Base-by-base conservation (phyloP, 2,797 vertebrate species). In the Zenarchopterus dispar region DNA sequence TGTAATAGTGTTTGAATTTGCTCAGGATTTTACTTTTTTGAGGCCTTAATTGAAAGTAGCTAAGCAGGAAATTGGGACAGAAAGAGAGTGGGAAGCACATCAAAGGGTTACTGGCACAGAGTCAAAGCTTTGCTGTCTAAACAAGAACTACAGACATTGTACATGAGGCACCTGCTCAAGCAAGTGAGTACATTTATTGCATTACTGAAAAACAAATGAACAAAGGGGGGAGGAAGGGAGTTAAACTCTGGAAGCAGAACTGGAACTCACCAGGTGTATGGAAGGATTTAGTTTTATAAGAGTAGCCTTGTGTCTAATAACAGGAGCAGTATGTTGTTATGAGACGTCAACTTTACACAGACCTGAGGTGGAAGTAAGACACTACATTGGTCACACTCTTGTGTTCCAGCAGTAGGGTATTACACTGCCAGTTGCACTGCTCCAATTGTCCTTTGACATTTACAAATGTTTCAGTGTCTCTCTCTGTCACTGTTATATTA, bases 271-370 rank as follows among this genome's bases (percentile, higher is more conserved):
- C 33, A 10, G 9, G 33, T 36, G 10, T 8, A 36, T 36, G 10
- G 8, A 36, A 10, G 33, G 33, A 36, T 36, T n/a, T 9, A 1
- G 9, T 2, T 46, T 21, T 46, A 6, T 19, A 45, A 9, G 44
- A 70, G 62, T 62, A 33, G 55, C 26, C 50, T 58, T 33, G 43
- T 69, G 62, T 56, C 19, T 74, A 56, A 67, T 77, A 82, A 5
- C 24, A 24, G 69, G 70, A 57, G 62, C 77, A 69, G 58, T 52
- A 3, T 67, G 80, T 81, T 85, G 78, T 88, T 64, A 59, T 11
- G 19, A 69, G 62, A 28, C 60, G 41, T n/a, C 84, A 63, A 83
- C 70, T 88, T 90, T 79, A 89, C 85, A 91, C 84, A 86, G 73
- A 68, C 49, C 77, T 63, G 43, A 82, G 70, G 81, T 17, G 72